Conservation (phyloP, 2,113 vertebrate species). For the Chionis minor region DNA sequence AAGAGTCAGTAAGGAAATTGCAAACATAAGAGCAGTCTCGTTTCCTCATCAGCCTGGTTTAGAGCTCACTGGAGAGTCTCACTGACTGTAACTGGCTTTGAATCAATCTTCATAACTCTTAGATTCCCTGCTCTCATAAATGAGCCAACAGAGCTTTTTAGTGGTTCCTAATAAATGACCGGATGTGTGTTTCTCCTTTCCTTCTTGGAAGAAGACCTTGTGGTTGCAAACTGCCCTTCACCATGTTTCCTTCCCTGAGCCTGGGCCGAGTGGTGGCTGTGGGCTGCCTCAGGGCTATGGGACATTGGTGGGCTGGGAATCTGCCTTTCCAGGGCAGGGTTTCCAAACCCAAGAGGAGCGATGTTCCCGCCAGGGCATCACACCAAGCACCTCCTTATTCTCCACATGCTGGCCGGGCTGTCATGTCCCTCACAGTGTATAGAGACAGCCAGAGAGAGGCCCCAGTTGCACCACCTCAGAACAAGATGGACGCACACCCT, state of each 20-base stretch:
- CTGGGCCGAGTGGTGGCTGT: not conserved
- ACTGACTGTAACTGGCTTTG: not conserved
- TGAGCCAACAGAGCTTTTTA: not conserved
- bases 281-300: not conserved
- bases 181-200: not conserved
- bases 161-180: not conserved
- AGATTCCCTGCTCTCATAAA: not conserved
- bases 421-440: fast-evolving
- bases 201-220: not conserved
- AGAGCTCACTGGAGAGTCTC: conserved; percentile 29
- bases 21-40: not conserved
- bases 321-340: not conserved
- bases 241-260: not conserved
- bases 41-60: conserved; percentile 24
- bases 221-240: not conserved
- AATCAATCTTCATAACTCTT: not conserved
- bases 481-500: not conserved
- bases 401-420: fast-evolving
- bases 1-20: conserved; percentile 40
- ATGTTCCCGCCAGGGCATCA: not conserved
- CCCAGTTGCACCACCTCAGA: fast-evolving
- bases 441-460: fast-evolving
- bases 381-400: not conserved
- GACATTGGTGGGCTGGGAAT: fast-evolving
- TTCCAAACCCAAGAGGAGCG: not conserved